These are phyloP conservation scores for Drosophila ustulata DNA, from an alignment of 2,888 invertebrate species.

Conservation along the genomic window DNA sequence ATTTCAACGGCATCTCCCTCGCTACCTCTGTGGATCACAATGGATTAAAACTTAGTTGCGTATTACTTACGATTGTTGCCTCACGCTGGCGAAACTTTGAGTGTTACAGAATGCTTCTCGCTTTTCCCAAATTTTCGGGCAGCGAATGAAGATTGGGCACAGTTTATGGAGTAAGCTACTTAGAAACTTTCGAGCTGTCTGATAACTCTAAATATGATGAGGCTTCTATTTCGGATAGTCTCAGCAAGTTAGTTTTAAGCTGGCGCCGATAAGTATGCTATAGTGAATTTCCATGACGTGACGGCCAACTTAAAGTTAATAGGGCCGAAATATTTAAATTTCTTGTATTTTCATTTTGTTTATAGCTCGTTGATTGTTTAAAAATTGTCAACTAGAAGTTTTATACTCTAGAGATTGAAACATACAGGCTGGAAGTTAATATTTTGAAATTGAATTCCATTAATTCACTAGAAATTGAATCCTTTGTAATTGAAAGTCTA, in stretches of 20 bases:
- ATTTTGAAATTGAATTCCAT: too few relatives aligned
- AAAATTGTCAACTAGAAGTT: too few relatives aligned
- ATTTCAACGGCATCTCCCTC: conserved; percentile 57
- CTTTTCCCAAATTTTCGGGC: conserved; percentile 20
- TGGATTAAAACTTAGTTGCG: conserved; percentile 61
- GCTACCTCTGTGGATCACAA: conserved; percentile 55
- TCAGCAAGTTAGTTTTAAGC: background rate
- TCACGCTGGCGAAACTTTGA: conserved; percentile 32
- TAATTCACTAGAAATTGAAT: too few relatives aligned
- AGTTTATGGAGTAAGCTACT: conserved; percentile 36
- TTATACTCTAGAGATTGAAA: too few relatives aligned
- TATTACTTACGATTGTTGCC: conserved; percentile 51
- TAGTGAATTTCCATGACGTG: background rate
- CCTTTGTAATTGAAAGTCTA: too few relatives aligned
- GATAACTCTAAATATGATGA: conserved; percentile 9
- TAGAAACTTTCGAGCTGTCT: conserved; percentile 14
- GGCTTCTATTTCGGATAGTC: background rate
- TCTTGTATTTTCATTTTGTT: too few relatives aligned
- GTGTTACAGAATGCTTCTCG: conserved; percentile 27
- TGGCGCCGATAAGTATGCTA: background rate
- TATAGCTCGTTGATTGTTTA: too few relatives aligned
- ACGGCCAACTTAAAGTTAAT: background rate
- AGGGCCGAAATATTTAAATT: too few relatives aligned
- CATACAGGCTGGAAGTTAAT: too few relatives aligned
- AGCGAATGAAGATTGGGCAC: conserved; percentile 7